phyloP scores from a whole-genome alignment of 2,113 vertebrate genomes.

The Capricornis sumatraensis region DNA sequence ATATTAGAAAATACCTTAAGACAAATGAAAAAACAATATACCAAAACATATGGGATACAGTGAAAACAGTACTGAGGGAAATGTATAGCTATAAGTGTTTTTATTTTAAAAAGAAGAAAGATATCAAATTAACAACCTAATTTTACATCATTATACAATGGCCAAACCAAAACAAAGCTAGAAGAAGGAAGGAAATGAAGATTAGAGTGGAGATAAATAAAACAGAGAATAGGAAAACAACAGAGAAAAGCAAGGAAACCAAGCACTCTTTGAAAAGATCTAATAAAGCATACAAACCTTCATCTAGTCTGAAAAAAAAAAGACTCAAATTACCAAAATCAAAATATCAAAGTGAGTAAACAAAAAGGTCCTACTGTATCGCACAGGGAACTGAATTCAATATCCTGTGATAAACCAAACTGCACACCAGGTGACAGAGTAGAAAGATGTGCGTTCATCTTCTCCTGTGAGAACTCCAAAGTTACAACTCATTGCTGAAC shows the following conservation, averaged over 20 bases:
- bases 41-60: neutral
- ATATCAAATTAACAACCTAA: neutral
- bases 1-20: neutral
- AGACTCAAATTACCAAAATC: neutral
- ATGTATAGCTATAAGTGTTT: neutral
- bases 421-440: neutral
- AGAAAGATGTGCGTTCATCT: neutral
- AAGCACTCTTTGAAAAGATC: neutral
- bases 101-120: neutral
- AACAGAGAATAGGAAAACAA: neutral
- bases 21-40: neutral
- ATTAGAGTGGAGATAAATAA: neutral
- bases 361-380: neutral
- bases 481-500: neutral
- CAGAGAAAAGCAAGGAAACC: neutral
- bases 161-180: neutral
- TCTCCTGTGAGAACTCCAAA: neutral
- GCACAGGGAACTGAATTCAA: neutral
- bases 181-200: neutral
- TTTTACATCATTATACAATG: neutral
- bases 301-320: neutral
- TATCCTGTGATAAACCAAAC: neutral
- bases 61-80: neutral
- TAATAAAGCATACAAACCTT: neutral
- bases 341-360: neutral